Conservation (phyloP, 2,797 vertebrate species). For the Coracias cyanogaster region DNA sequence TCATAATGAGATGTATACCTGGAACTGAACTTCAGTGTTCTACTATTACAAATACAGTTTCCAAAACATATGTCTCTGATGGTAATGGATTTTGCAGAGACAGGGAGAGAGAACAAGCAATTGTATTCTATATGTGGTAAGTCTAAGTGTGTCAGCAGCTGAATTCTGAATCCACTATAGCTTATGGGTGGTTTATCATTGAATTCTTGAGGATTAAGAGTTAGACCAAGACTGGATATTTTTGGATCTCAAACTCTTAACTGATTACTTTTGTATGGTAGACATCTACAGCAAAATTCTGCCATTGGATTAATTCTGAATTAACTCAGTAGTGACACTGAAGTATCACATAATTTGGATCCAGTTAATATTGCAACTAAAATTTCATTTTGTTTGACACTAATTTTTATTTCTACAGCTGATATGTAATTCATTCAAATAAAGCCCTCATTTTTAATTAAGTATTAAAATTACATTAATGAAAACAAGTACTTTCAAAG, state of each 20-base stretch:
- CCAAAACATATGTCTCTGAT: neutral
- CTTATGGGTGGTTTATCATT: neutral
- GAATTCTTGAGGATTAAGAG: neutral
- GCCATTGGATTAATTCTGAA: neutral
- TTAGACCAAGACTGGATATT: neutral
- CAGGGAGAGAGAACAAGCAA: neutral
- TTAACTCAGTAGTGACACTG: neutral
- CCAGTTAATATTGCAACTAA: neutral
- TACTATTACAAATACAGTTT: neutral
- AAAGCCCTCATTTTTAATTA: neutral
- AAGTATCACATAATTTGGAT: neutral
- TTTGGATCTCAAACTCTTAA: neutral
- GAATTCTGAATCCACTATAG: neutral
- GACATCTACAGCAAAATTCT: neutral
- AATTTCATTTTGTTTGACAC: neutral
- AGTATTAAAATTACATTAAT: slow-evolving; percentile 17
- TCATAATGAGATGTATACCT: neutral
- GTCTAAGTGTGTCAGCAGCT: neutral
- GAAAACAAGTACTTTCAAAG: slow-evolving; percentile 1
- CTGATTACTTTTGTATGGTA: neutral
- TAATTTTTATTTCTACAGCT: neutral
- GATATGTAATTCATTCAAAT: neutral
- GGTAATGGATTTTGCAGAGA: neutral
- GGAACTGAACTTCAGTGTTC: neutral
- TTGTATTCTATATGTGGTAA: neutral